These are phyloP conservation scores for Hippolais icterina DNA, from an alignment of 2,113 vertebrate genomes.

Conservation along the genomic window DNA sequence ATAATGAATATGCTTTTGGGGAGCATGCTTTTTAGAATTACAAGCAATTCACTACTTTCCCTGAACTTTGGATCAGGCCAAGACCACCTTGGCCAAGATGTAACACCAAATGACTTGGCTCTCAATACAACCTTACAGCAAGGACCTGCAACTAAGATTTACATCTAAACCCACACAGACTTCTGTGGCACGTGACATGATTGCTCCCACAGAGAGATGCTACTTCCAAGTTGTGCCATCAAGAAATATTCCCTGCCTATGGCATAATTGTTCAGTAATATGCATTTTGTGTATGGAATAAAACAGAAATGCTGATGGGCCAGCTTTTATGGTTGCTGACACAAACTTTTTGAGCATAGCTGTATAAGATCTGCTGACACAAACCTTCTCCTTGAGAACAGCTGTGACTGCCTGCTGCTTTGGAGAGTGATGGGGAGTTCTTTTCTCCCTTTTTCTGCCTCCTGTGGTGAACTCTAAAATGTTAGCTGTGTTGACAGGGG, in stretches of 20 bases:
- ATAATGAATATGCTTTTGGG: not conserved
- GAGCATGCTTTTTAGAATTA: not conserved
- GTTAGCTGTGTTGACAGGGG: not conserved
- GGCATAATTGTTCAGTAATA: slow-evolving; percentile 65
- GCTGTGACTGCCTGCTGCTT: slow-evolving; percentile 44
- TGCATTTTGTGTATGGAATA: slow-evolving; percentile 32
- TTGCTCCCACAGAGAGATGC: slow-evolving; percentile 26
- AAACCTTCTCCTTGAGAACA: slow-evolving; percentile 62
- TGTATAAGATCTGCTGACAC: slow-evolving; percentile 60
- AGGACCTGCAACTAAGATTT: not conserved
- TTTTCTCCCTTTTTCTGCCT: not conserved
- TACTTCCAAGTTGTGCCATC: slow-evolving; percentile 38
- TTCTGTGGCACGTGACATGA: not conserved
- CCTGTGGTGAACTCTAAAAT: not conserved
- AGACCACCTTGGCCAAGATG: not conserved
- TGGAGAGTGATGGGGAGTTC: not conserved
- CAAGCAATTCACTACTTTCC: not conserved
- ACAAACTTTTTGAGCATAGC: slow-evolving; percentile 40
- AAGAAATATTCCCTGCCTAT: slow-evolving; percentile 39
- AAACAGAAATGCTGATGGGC: slow-evolving; percentile 70
- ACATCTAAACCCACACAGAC: not conserved
- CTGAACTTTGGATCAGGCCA: not conserved
- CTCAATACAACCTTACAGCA: not conserved
- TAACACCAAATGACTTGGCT: not conserved
- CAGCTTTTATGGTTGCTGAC: slow-evolving; percentile 65